Percentiles rank a stretch among this genome's conserved stretches.
phyloP scores from a whole-genome alignment of 2,797 vertebrate genomes.

The Botia almorhae region DNA sequence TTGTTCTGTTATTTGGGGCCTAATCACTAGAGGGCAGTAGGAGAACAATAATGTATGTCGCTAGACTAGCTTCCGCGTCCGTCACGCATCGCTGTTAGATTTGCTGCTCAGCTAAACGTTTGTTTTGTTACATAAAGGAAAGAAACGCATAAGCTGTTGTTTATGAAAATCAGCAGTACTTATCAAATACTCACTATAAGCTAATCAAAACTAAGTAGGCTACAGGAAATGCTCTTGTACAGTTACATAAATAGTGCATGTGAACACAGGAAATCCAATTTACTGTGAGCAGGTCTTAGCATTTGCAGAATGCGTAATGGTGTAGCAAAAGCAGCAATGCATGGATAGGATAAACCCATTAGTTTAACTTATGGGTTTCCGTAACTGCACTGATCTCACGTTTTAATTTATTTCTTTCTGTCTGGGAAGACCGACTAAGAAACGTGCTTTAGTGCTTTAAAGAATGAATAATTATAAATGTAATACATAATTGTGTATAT shows the following conservation, averaged over 20 bases:
- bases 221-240: neutral
- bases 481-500: too few species aligned
- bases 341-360: too few species aligned
- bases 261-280: neutral
- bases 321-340: too few species aligned
- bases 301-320: neutral
- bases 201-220: neutral
- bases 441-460: too few species aligned
- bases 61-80: neutral
- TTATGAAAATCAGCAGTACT: neutral
- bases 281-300: neutral
- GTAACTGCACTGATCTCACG: too few species aligned
- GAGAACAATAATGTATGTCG: constrained; percentile 11
- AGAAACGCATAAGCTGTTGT: neutral
- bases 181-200: too few species aligned
- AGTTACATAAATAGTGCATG: neutral
- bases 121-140: neutral
- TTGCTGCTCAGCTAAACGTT: neutral
- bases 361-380: too few species aligned
- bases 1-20: neutral
- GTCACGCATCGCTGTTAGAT: neutral
- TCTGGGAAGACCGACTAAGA: too few species aligned
- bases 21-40: constrained; percentile 73
- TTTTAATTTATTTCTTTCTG: too few species aligned
- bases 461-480: too few species aligned